Evolutionary conservation across 2,888 invertebrate genomes (phyloP).

Genomic region (Acanthopleura granulata): DNA sequence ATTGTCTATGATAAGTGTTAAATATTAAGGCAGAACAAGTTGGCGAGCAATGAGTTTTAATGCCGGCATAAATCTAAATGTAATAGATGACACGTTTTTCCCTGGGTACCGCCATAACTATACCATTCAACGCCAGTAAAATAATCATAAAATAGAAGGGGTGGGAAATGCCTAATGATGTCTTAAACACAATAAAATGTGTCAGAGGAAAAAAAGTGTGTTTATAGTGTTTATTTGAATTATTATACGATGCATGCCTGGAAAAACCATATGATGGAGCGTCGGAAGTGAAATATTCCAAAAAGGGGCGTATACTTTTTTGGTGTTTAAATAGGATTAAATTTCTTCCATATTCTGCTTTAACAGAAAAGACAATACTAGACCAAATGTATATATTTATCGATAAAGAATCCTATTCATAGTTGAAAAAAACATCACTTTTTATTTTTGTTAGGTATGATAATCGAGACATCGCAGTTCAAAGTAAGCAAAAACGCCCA

Average conservation of each 20-base stretch:
- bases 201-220: not conserved
- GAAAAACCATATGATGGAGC: not conserved
- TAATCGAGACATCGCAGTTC: too few relatives aligned
- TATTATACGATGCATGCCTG: not conserved
- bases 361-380: too few relatives aligned
- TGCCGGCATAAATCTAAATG: conserved; percentile 6
- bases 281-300: not conserved
- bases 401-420: too few relatives aligned
- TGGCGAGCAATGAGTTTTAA: not conserved
- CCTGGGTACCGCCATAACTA: not conserved
- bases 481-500: too few relatives aligned
- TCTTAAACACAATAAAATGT: not conserved
- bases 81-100: conserved; percentile 7
- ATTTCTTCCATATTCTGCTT: too few relatives aligned
- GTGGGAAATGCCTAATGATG: not conserved
- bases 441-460: too few relatives aligned
- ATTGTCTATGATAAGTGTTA: conserved; percentile 2
- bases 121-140: not conserved
- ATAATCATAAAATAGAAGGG: conserved; percentile 5
- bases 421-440: too few relatives aligned
- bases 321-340: too few relatives aligned
- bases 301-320: too few relatives aligned
- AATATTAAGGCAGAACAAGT: conserved; percentile 3
- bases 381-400: too few relatives aligned
- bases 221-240: too few relatives aligned